A percentile compares a stretch with the other conserved stretches of the same genome.
Evolutionary conservation across 2,888 invertebrate species (phyloP).

Genomic region (Salticus scenicus): DNA sequence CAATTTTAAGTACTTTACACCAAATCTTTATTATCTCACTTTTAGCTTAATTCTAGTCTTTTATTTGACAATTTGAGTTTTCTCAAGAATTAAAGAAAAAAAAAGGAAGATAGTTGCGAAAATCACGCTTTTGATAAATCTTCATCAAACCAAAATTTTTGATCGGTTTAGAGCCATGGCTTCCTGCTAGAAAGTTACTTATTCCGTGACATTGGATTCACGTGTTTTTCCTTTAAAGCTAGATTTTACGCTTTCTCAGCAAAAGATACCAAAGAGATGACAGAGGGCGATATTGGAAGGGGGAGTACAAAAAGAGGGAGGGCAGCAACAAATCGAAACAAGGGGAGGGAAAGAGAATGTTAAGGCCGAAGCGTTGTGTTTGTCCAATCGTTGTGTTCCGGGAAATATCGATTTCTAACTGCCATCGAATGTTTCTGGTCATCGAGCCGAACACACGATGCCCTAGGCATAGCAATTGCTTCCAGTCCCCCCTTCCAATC

Average conservation of each 20-base stretch:
- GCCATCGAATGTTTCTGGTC: slow-evolving; percentile 70
- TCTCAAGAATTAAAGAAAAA: no score
- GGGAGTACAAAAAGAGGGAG: neutral
- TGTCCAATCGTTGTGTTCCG: slow-evolving; percentile 67
- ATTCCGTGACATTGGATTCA: slow-evolving; percentile 17
- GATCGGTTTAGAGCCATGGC: neutral
- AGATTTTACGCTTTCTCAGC: slow-evolving; percentile 26
- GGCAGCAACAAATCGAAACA: slow-evolving; percentile 31
- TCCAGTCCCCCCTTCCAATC: slow-evolving; percentile 21
- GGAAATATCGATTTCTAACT: slow-evolving; percentile 69
- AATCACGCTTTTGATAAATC: neutral
- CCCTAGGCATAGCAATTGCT: slow-evolving; percentile 60
- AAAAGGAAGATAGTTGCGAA: no score
- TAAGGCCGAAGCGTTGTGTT: slow-evolving; percentile 62
- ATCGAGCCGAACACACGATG: slow-evolving; percentile 61
- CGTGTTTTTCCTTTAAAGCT: slow-evolving; percentile 13
- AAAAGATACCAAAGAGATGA: slow-evolving; percentile 19
- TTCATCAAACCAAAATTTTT: neutral
- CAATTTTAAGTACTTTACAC: no score
- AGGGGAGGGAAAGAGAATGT: slow-evolving; percentile 31
- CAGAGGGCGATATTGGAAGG: slow-evolving; percentile 2
- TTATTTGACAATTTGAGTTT: no score
- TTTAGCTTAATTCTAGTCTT: no score
- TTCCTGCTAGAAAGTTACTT: neutral
- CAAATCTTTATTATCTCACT: no score